Evolutionary conservation across 2,888 invertebrate genomes (phyloP).

Genomic region (Apodemia mormo): DNA sequence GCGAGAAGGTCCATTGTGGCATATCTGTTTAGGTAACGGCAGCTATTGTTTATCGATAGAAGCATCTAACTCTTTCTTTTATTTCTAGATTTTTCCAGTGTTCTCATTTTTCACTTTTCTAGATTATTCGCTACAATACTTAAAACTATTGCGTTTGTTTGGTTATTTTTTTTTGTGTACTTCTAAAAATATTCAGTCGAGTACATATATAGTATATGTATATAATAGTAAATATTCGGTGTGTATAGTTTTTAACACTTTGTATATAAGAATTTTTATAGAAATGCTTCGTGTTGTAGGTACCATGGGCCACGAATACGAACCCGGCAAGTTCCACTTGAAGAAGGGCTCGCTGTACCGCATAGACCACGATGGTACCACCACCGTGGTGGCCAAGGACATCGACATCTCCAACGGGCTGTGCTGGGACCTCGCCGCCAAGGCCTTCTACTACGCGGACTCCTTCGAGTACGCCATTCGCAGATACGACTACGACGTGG

Average conservation of each 20-base stretch:
- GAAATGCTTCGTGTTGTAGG: constrained; percentile 52
- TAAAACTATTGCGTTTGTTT: too few species aligned
- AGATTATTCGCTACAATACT: too few species aligned
- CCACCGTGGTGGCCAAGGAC: constrained; percentile 42
- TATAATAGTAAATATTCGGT: too few species aligned
- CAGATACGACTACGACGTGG: constrained; percentile 87
- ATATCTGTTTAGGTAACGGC: too few species aligned
- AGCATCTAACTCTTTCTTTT: too few species aligned
- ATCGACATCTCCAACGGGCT: constrained; percentile 89
- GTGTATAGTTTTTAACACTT: too few species aligned
- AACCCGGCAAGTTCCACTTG: constrained; percentile 58
- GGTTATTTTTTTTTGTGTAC: too few species aligned
- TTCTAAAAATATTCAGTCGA: too few species aligned
- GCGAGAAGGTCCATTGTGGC: too few species aligned
- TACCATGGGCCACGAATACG: constrained; percentile 78
- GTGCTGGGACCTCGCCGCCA: constrained; percentile 86
- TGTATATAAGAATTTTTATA: background rate
- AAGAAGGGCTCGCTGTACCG: constrained; percentile 73
- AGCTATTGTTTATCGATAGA: too few species aligned
- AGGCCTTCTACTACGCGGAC: constrained; percentile 89
- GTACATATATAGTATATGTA: too few species aligned
- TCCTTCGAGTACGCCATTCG: constrained; percentile 84
- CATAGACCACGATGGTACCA: constrained; percentile 51
- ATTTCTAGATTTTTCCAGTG: too few species aligned
- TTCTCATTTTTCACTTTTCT: background rate